These are phyloP conservation scores for Porites rus DNA, from an alignment of 92 coral and sea anemone genomes.

Conservation along the genomic window DNA sequence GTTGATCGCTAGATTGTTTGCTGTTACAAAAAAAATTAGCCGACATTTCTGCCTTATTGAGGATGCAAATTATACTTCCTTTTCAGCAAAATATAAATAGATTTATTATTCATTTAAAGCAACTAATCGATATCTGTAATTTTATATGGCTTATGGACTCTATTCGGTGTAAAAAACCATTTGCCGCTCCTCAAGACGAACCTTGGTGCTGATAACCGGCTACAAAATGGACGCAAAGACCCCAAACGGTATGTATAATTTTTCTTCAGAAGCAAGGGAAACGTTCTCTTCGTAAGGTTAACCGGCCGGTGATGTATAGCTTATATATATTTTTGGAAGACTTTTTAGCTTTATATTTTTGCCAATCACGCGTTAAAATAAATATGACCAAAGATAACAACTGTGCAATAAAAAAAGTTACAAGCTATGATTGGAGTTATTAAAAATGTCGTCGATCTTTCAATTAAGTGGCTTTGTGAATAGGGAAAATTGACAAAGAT, in stretches of 20 bases:
- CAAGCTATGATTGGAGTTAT: no score
- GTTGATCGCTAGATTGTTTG: neutral
- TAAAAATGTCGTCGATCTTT: no score
- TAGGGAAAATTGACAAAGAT: no score
- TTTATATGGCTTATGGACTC: neutral
- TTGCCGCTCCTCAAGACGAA: neutral
- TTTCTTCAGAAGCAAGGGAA: neutral
- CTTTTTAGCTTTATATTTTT: no score
- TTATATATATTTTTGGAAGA: neutral
- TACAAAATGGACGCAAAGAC: slow-evolving; percentile 20
- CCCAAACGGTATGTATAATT: slow-evolving; percentile 3
- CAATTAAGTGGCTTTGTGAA: no score
- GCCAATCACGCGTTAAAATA: no score
- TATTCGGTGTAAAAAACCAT: neutral
- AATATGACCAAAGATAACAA: no score
- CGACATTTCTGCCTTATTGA: neutral
- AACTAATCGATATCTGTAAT: neutral
- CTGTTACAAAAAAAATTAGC: neutral
- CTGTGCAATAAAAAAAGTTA: no score
- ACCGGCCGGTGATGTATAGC: no score
- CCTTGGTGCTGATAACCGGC: neutral
- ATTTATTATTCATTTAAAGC: slow-evolving; percentile 1
- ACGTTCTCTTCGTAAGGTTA: no score
- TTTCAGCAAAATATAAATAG: neutral
- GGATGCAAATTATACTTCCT: slow-evolving; percentile 32